Evolutionary conservation across 2,113 vertebrate genomes (phyloP), one percentile per base, ranked within the genome.

Genomic region (Urocolius indicus): DNA sequence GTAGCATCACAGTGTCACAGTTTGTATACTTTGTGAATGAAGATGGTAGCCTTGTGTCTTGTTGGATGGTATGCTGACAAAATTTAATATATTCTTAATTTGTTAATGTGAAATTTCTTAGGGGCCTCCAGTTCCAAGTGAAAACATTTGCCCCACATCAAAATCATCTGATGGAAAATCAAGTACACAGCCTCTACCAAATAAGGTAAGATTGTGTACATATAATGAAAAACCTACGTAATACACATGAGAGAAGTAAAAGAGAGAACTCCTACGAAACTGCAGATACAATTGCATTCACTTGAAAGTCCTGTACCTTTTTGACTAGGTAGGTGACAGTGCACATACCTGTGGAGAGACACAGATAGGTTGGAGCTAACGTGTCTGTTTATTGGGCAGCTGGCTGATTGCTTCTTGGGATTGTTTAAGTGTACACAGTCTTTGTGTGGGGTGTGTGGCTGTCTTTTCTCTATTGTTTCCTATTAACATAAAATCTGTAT

Each of bases 151-250:
- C 63, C 88, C 94, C 45, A 85, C 95, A 27, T 95, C 97, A 30
- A 95, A 94, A 86, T 97, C 98, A 6, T 97, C 96, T 17, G 97
- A 98, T 27, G 97, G 86, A 75, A 96, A 69, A 38, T 38, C 83
- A n/a, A 83, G 83, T 26, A 23, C 32, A 9, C 95, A 89, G 34
- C 48, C 95, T 45, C 4, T 63, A 61, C 88, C 96, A 74, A 97
- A 96, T 92, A 98, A 98, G 96, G 98, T 98, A 92, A 97, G 96
- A 57, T 6, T 57, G 4, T 48, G 59, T 58, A 30, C 52, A 30
- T 21, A 5, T 62, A 36, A 77, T 61, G 15, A 52, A 78, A 83
- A 90, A 65, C 13, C 58, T 85, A 30, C 0, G 0, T 71, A 59
- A 68, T 3, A 3, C 78, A 15, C 0, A 0, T 66, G 22, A 65